phyloP scores from a whole-genome alignment of 2,797 vertebrate genomes.

The Rhincodon typus region DNA sequence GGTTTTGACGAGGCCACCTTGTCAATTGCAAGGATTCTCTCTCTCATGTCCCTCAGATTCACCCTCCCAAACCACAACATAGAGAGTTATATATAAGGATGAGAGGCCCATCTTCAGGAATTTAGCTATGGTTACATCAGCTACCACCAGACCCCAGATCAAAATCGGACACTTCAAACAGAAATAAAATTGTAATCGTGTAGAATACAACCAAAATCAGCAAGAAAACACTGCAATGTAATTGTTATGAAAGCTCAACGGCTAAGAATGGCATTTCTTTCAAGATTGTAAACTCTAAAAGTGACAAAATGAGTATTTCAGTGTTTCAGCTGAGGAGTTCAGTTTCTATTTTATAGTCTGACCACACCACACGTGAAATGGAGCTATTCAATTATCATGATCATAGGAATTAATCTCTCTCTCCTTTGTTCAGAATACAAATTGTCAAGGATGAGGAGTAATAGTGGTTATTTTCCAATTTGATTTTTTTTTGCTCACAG shows the following conservation, averaged over 20 bases:
- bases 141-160: not conserved
- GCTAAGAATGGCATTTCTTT: not conserved
- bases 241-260: not conserved
- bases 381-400: too few species aligned
- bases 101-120: not conserved
- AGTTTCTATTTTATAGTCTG: not conserved
- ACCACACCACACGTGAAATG: not conserved
- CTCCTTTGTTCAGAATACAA: too few species aligned
- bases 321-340: not conserved
- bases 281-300: not conserved
- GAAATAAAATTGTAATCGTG: too few species aligned
- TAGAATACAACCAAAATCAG: not conserved
- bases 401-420: too few species aligned
- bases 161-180: not conserved
- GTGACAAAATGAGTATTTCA: not conserved
- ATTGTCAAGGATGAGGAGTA: too few species aligned
- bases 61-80: not conserved
- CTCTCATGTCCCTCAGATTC: not conserved
- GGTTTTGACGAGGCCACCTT: too few species aligned
- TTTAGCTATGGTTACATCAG: not conserved
- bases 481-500: too few species aligned
- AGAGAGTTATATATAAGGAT: not conserved
- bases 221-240: not conserved
- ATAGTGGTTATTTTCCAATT: too few species aligned
- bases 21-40: too few species aligned